Conservation (phyloP, 1,140 invertebrate species). For the Diabrotica undecimpunctata region DNA sequence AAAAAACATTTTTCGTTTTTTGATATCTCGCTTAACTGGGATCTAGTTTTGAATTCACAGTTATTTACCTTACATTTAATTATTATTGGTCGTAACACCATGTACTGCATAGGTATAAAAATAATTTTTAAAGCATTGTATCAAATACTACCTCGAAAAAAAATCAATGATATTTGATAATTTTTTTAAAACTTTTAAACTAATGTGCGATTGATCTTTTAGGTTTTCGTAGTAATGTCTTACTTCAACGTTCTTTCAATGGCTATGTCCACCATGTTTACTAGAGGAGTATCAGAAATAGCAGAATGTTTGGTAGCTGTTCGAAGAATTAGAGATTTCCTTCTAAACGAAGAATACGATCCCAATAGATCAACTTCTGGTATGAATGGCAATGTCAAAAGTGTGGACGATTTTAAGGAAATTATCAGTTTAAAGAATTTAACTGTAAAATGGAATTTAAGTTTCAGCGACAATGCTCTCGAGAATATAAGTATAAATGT, state of each 20-base stretch:
- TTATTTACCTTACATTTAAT: no score
- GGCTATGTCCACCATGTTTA: constrained; percentile 65
- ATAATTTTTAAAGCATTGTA: no score
- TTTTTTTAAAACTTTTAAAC: background rate
- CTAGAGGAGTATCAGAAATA: constrained; percentile 61
- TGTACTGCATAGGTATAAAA: no score
- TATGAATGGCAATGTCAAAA: background rate
- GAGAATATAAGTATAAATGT: constrained; percentile 53
- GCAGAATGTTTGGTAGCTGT: constrained; percentile 60
- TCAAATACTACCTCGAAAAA: no score
- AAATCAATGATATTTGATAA: background rate
- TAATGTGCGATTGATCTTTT: constrained; percentile 8
- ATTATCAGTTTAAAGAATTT: background rate
- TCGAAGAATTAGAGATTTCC: constrained; percentile 53
- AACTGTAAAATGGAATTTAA: background rate
- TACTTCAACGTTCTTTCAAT: constrained; percentile 61
- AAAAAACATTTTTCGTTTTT: no score
- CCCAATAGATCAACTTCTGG: background rate
- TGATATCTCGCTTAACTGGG: no score
- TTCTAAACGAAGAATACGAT: constrained; percentile 51
- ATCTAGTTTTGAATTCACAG: no score
- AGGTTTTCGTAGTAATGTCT: constrained; percentile 60
- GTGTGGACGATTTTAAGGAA: background rate
- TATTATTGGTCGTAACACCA: no score
- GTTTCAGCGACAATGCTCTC: constrained; percentile 37